Evolutionary conservation across 2,113 vertebrate species (phyloP).

Genomic region (Condylura cristata): DNA sequence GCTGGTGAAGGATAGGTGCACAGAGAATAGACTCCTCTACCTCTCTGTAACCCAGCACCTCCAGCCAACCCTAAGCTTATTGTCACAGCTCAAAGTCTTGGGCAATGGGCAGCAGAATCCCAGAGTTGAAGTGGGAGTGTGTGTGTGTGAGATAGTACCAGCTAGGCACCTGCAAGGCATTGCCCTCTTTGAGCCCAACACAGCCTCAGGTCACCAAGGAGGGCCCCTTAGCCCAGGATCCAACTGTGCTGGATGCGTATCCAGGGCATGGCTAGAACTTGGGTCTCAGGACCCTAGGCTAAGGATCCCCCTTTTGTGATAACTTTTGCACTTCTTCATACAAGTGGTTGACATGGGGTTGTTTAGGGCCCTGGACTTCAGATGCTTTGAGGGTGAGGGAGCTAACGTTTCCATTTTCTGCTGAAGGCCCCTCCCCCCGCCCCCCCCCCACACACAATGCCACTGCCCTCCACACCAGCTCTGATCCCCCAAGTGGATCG

Average conservation of each 20-base stretch:
- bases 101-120: constrained; percentile 80
- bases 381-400: constrained; percentile 36
- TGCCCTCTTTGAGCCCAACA: constrained; percentile 69
- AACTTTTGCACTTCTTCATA: constrained; percentile 90
- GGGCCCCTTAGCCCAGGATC: constrained; percentile 68
- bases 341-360: constrained; percentile 62
- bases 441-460: no score
- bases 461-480: no score
- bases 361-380: constrained; percentile 58
- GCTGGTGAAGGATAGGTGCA: constrained; percentile 86
- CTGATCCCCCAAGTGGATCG: no score
- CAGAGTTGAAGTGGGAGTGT: constrained; percentile 67
- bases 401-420: constrained; percentile 72
- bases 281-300: constrained; percentile 63
- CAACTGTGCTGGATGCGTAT: constrained; percentile 80
- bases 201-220: constrained; percentile 66
- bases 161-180: constrained; percentile 62
- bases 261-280: constrained; percentile 65
- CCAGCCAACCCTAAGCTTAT: constrained; percentile 83
- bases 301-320: constrained; percentile 85
- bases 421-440: constrained; percentile 77
- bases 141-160: constrained; percentile 30
- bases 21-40: constrained; percentile 89
- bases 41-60: constrained; percentile 82
- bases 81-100: constrained; percentile 86